Percentiles rank a stretch among this genome's conserved stretches.
phyloP scores from a whole-genome alignment of 2,888 invertebrate genomes.

The Venusia cambrica region DNA sequence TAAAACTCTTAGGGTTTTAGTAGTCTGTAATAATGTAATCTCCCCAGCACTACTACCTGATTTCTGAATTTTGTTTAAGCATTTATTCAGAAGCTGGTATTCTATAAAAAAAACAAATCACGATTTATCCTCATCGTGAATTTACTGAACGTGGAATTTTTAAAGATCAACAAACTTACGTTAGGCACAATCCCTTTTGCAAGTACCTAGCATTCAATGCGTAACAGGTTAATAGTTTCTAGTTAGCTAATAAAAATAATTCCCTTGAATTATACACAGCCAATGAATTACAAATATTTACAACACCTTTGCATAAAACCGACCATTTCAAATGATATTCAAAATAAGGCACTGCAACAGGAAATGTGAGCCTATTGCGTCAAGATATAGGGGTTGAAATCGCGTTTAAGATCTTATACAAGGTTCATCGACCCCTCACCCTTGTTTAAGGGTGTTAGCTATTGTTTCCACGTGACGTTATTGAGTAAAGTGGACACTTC shows the following conservation, averaged over 20 bases:
- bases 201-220: conserved; percentile 3
- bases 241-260: conserved; percentile 8
- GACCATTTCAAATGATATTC: conserved; percentile 43
- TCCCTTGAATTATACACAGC: conserved; percentile 9
- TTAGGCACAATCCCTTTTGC: too few relatives aligned
- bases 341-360: conserved; percentile 20
- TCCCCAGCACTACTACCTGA: too few relatives aligned
- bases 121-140: too few relatives aligned
- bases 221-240: not conserved
- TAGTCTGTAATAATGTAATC: too few relatives aligned
- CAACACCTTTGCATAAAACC: conserved; percentile 40
- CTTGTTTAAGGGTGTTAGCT: conserved; percentile 47
- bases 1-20: too few relatives aligned
- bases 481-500: conserved; percentile 38
- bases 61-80: too few relatives aligned
- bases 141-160: too few relatives aligned
- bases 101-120: too few relatives aligned
- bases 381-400: conserved; percentile 21
- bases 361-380: conserved; percentile 17
- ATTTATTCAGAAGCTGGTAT: too few relatives aligned
- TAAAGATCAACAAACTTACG: too few relatives aligned
- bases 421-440: conserved; percentile 49
- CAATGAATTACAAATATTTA: conserved; percentile 44
- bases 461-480: conserved; percentile 53
- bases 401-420: conserved; percentile 18